Base-by-base conservation (phyloP, 1,140 invertebrate genomes). In the Chrysoperla carnea region DNA sequence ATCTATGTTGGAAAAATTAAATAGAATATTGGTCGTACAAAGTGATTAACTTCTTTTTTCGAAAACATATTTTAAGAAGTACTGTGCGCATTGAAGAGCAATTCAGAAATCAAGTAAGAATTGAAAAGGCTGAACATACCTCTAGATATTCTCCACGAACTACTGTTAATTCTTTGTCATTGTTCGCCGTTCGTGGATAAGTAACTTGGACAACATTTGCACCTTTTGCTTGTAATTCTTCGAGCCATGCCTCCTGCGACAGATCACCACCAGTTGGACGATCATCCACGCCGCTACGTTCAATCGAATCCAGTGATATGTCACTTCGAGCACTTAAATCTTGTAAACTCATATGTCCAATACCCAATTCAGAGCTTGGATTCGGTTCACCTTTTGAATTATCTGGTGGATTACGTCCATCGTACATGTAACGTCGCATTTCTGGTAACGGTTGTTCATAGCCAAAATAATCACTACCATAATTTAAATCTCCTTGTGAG, bases 111-210 rank as follows among this genome's bases (percentile, higher is more conserved):
- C n/a, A n/a, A n/a, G n/a, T n/a, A n/a, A n/a, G n/a, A n/a, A n/a
- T n/a, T n/a, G n/a, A n/a, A n/a, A n/a, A n/a, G n/a, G n/a, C n/a
- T n/a, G n/a, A n/a, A 53, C 59, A 54, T 59, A 91, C 89, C 75
- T 97, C 90, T 13, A 99, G 66, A 59, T 86, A 91, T 66, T 99
- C 94, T 48, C 93, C 93, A 48, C 92, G 75, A 29, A 86, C 77
- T 0, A 99, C 92, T 13, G 87, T 94, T 40, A 99, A 69, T 61
- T 99, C 95, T 62, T 99, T 99, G 59, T 93, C 81, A 61, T 99
- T 98, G 66, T 95, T 93, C n/a, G 89, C 90, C 5, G 88, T 91
- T 47, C 91, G 70, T 1, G 91, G 91, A 65, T 94, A 94, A 29
- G 89, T 91, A 15, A 95, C 92, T 61, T 89, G 79, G 29, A 94